Percentiles rank a stretch among this genome's conserved stretches.
Conservation (phyloP, 1,140 invertebrate genomes). For the Samia ricini region DNA sequence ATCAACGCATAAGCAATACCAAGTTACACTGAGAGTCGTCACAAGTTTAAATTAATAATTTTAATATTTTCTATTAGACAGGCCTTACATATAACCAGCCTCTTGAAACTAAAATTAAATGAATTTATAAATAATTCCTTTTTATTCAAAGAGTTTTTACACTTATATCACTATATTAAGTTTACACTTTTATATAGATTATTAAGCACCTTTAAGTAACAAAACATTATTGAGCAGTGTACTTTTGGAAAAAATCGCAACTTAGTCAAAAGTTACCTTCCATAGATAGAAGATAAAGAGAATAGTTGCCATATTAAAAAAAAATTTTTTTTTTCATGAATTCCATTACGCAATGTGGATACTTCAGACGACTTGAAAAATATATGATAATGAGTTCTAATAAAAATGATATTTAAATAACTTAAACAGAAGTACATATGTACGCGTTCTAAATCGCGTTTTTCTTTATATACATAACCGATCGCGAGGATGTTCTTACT, state of each 20-base stretch:
- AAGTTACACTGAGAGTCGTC: too few relatives aligned
- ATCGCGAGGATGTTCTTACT: too few relatives aligned
- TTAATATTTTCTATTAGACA: neutral
- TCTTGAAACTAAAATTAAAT: neutral
- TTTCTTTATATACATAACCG: too few relatives aligned
- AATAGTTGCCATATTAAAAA: neutral
- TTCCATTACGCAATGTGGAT: too few relatives aligned
- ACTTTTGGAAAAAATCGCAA: neutral
- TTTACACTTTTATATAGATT: neutral
- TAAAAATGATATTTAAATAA: too few relatives aligned
- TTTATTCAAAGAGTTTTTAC: slow-evolving; percentile 1
- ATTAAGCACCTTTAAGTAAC: slow-evolving; percentile 1
- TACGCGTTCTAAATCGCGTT: too few relatives aligned
- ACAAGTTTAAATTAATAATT: too few relatives aligned
- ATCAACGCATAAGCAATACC: too few relatives aligned
- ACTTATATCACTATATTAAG: neutral
- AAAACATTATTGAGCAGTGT: neutral
- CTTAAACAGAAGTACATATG: too few relatives aligned
- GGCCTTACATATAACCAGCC: neutral
- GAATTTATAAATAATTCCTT: neutral
- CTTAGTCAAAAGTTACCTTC: too few relatives aligned
- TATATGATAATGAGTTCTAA: too few relatives aligned
- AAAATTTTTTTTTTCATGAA: slow-evolving; percentile 4
- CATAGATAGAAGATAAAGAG: neutral
- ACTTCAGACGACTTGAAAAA: too few relatives aligned